Percentiles rank a stretch among this genome's conserved stretches.
Conservation (phyloP, 2,797 vertebrate genomes). For the Onychomys arenicola region DNA sequence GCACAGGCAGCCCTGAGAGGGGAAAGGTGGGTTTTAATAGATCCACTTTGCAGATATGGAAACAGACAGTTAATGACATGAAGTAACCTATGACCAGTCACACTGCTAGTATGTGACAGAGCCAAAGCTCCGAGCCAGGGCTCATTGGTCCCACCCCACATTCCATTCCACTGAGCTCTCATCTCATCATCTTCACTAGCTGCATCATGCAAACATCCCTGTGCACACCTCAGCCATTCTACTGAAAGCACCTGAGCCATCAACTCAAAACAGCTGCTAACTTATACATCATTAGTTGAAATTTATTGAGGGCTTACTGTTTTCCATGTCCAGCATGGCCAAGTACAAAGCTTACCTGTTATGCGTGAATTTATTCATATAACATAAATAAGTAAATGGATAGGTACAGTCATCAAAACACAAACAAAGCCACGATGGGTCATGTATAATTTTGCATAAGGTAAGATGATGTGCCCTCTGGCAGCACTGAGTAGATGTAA, state of each 20-base stretch:
- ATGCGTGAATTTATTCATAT: background rate
- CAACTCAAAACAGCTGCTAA: background rate
- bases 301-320: background rate
- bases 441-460: background rate
- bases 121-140: background rate
- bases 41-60: background rate
- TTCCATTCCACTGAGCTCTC: background rate
- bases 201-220: background rate
- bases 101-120: background rate
- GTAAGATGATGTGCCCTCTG: background rate
- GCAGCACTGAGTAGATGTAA: background rate
- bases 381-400: background rate
- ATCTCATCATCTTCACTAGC: background rate
- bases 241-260: background rate
- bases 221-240: background rate
- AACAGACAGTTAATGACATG: background rate
- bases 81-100: background rate
- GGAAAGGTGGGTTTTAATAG: background rate
- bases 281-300: background rate
- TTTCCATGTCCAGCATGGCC: background rate
- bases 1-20: background rate
- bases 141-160: accelerated
- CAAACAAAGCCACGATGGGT: background rate
- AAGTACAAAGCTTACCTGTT: background rate
- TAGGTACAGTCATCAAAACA: background rate